phyloP scores from a whole-genome alignment of 2,888 invertebrate species.

The Scrobipalpa atriplicella region DNA sequence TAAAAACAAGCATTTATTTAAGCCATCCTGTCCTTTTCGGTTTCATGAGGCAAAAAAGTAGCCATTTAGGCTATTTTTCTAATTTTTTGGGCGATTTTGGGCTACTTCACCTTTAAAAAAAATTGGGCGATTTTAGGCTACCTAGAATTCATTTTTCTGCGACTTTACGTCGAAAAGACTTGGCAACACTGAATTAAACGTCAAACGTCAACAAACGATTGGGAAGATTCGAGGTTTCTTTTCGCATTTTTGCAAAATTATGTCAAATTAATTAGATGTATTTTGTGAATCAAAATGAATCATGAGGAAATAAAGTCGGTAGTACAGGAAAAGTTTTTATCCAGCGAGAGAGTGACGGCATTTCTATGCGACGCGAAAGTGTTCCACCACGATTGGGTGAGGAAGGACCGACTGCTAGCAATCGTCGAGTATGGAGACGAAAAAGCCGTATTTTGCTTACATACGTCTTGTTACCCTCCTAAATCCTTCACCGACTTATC shows the following conservation, averaged over 20 bases:
- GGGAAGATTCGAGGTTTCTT: conserved; percentile 12
- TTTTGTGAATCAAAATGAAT: conserved; percentile 64
- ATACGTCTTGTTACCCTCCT: conserved; percentile 84
- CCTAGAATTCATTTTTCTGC: no score
- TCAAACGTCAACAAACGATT: conserved; percentile 18
- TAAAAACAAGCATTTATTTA: no score
- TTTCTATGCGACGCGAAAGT: conserved; percentile 75
- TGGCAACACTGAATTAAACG: no score
- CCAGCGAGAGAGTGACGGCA: conserved; percentile 74
- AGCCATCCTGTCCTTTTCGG: no score
- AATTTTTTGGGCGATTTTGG: no score
- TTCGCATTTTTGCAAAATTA: conserved; percentile 32
- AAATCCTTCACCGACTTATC: conserved; percentile 89
- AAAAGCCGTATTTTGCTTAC: conserved; percentile 78
- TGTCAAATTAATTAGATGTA: conserved; percentile 34
- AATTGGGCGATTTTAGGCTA: no score
- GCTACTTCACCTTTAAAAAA: no score
- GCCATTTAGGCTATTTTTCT: no score
- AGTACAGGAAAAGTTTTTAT: conserved; percentile 77
- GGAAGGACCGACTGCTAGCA: conserved; percentile 72
- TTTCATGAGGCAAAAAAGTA: no score
- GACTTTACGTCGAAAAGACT: no score
- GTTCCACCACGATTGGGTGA: conserved; percentile 74
- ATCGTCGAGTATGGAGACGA: conserved; percentile 78
- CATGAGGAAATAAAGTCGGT: conserved; percentile 75